Conservation (phyloP, 2,113 vertebrate species). For the Phylloscopus trochiloides region DNA sequence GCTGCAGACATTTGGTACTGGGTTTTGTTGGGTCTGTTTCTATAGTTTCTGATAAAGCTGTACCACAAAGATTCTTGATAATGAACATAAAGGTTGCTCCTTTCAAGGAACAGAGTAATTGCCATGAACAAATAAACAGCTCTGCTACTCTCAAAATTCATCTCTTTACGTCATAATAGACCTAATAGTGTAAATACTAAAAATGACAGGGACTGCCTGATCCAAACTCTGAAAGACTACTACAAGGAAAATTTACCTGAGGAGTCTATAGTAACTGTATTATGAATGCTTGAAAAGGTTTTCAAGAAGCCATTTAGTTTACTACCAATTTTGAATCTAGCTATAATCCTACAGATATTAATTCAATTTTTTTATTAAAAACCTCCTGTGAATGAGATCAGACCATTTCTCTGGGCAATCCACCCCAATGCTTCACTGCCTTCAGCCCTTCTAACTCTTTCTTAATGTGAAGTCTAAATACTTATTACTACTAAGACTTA, state of each 20-base stretch:
- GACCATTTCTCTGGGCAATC: background rate
- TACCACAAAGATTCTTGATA: background rate
- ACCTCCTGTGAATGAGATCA: background rate
- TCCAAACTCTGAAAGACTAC: background rate
- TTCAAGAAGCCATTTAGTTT: background rate
- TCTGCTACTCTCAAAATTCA: background rate
- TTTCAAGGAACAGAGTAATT: background rate
- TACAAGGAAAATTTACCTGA: background rate
- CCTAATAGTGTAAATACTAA: background rate
- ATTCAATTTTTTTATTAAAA: background rate
- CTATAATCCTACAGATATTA: background rate
- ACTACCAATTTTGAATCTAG: background rate
- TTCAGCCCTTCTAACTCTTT: background rate
- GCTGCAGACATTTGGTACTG: rapidly evolving
- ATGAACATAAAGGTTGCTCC: background rate
- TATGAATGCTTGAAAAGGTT: background rate
- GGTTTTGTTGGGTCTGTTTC: background rate
- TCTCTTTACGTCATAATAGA: background rate
- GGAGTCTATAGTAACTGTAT: background rate
- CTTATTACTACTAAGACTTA: background rate
- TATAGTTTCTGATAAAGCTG: background rate
- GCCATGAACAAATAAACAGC: background rate
- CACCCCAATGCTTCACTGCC: background rate
- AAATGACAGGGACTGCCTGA: background rate
- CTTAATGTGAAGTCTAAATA: background rate